Base-by-base conservation (phyloP, 2,797 vertebrate genomes). In the Sarcoramphus papa region DNA sequence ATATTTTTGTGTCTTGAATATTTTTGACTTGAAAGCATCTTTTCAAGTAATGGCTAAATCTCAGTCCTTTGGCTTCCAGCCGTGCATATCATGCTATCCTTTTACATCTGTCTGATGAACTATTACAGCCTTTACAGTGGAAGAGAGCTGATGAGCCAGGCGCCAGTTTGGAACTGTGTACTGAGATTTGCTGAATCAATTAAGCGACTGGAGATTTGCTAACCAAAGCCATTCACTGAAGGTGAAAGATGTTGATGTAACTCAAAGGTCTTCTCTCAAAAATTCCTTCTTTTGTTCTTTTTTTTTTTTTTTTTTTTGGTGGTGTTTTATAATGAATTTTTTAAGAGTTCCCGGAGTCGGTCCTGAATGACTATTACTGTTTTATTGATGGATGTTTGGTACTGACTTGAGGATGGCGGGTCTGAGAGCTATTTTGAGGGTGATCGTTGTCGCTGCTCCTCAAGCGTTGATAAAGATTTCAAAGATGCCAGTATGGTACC, bases 151-250 rank as follows among this genome's bases (percentile, higher is more conserved):
- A 30, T 0, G 2, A 33, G n/a, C 54, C 60, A 31, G 79, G 43
- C 1, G 2, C 20, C 4, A 3, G 25, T 2, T 2, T 22, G 59
- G 67, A 56, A 6, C 45, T 0, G 0, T 2, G 8, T 45, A 8
- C 56, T 41, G 64, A 41, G 27, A 15, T 37, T 16, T 41, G 45
- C 67, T 76, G 27, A 4, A 4, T 25, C 5, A 3, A 9, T 17
- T 59, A 28, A 23, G 25, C 35, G 28, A 11, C 69, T 72, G 53
- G 33, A 68, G 65, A 27, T 53, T 15, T 57, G 48, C 25, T 48
- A 25, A 28, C 7, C 50, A 37, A n/a, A 81, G 23, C 53, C 23
- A 1, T 51, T 48, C 21, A 17, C 31, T 53, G 48, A 31, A 47
- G 40, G 18, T 24, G 64, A 11, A 47, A 19, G 28, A 12, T 27